Evolutionary conservation across 2,797 vertebrate species (phyloP).

Genomic region (Coregonus sp.): DNA sequence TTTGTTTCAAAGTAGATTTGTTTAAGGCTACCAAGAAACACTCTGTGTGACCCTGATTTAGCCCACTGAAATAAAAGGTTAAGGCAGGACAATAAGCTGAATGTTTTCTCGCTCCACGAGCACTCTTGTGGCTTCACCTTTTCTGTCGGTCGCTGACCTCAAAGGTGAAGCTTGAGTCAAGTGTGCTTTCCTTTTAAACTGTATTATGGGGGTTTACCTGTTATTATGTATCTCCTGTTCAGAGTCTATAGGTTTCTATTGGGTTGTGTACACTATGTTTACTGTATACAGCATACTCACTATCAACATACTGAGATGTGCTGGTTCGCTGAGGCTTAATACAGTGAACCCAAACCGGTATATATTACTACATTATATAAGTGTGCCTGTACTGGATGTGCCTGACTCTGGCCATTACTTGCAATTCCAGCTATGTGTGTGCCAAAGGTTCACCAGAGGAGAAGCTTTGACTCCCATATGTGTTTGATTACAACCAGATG

Average conservation of each 20-base stretch:
- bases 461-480: conserved; percentile 44
- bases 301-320: too few relatives aligned
- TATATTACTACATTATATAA: too few relatives aligned
- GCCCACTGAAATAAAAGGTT: too few relatives aligned
- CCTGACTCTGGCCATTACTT: conserved; percentile 9
- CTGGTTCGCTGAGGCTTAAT: too few relatives aligned
- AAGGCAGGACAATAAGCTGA: conserved; percentile 24
- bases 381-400: background rate
- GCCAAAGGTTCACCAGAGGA: conserved; percentile 34
- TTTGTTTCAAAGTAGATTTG: too few relatives aligned
- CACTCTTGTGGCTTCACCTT: conserved; percentile 26
- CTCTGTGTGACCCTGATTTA: too few relatives aligned
- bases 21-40: too few relatives aligned
- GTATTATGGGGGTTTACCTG: conserved; percentile 43
- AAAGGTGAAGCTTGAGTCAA: conserved; percentile 44
- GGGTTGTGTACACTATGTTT: background rate
- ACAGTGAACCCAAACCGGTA: too few relatives aligned
- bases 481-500: conserved; percentile 56
- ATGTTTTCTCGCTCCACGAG: conserved; percentile 37
- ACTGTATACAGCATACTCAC: too few relatives aligned
- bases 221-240: conserved; percentile 12
- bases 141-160: conserved; percentile 15
- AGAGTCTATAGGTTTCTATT: conserved; percentile 9
- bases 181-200: conserved; percentile 46
- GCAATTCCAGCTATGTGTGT: conserved; percentile 24